These are phyloP conservation scores for Argyresthia goedartella DNA, from an alignment of 2,888 invertebrate genomes.

Conservation along the genomic window DNA sequence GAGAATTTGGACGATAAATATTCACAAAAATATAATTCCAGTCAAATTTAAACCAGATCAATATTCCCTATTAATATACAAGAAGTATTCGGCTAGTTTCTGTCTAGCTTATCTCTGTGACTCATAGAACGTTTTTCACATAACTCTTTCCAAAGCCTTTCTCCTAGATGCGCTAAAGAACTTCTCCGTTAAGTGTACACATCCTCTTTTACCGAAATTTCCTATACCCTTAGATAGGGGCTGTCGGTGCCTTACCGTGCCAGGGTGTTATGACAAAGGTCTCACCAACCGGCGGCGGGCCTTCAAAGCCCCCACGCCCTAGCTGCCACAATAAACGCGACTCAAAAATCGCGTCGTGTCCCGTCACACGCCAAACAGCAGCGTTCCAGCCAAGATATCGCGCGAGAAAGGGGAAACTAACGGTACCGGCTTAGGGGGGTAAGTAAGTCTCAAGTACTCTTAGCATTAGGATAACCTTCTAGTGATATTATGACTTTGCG, in stretches of 20 bases:
- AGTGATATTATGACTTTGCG: too few relatives aligned
- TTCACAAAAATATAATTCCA: too few relatives aligned
- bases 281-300: conserved; percentile 21
- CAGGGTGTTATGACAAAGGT: conserved; percentile 49
- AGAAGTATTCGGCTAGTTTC: too few relatives aligned
- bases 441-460: neutral
- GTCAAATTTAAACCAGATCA: too few relatives aligned
- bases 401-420: neutral
- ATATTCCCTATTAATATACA: too few relatives aligned
- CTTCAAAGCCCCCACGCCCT: neutral
- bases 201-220: conserved; percentile 39
- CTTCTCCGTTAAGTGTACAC: conserved; percentile 24
- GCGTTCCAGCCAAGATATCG: neutral
- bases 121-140: too few relatives aligned
- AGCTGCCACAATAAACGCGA: conserved; percentile 23
- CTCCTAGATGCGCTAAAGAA: too few relatives aligned
- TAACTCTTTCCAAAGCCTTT: too few relatives aligned
- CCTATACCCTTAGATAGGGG: conserved; percentile 52
- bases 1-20: too few relatives aligned
- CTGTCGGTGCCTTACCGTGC: conserved; percentile 57
- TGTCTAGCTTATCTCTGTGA: too few relatives aligned
- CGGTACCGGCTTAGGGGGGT: neutral
- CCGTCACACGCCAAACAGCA: conserved; percentile 14
- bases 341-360: conserved; percentile 51
- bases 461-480: too few relatives aligned